phyloP scores from a whole-genome alignment of 35 echinoderm and acorn worm species.

The Apostichopus californicus region DNA sequence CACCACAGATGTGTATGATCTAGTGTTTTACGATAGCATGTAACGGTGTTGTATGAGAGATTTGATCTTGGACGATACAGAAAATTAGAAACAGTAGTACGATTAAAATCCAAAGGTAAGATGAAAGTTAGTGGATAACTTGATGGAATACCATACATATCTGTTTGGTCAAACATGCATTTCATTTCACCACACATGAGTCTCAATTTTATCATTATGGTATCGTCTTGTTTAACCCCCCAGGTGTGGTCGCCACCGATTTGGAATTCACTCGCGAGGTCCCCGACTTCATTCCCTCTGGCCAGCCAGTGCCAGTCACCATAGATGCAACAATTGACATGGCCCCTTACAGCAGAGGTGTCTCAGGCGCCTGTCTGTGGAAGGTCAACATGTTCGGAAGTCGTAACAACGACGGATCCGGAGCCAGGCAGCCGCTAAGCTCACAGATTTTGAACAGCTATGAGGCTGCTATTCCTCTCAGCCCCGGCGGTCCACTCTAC shows the following conservation, averaged over 20 bases:
- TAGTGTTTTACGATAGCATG: no score
- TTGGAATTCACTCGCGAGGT: constrained; percentile 14
- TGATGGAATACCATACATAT: no score
- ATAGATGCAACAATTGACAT: constrained; percentile 68
- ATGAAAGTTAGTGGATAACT: background rate
- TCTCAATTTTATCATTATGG: no score
- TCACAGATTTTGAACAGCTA: constrained; percentile 52
- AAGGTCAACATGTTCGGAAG: constrained; percentile 81
- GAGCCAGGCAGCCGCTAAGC: constrained; percentile 33
- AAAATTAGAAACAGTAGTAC: background rate
- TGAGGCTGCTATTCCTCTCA: constrained; percentile 56
- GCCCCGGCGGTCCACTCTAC: constrained; percentile 48
- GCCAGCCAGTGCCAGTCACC: constrained; percentile 60
- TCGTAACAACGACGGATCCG: constrained; percentile 53
- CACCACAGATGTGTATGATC: no score
- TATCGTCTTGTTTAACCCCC: no score
- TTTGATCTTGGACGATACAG: no score
- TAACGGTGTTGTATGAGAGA: no score
- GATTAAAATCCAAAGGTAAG: background rate
- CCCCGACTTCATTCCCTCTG: constrained; percentile 47
- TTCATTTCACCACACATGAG: no score
- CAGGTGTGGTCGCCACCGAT: constrained; percentile 39
- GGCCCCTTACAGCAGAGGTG: constrained; percentile 58
- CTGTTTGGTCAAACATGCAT: no score
- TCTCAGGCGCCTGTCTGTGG: constrained; percentile 72